Conservation (phyloP, 2,113 vertebrate species). For the Bothrops jararaca region DNA sequence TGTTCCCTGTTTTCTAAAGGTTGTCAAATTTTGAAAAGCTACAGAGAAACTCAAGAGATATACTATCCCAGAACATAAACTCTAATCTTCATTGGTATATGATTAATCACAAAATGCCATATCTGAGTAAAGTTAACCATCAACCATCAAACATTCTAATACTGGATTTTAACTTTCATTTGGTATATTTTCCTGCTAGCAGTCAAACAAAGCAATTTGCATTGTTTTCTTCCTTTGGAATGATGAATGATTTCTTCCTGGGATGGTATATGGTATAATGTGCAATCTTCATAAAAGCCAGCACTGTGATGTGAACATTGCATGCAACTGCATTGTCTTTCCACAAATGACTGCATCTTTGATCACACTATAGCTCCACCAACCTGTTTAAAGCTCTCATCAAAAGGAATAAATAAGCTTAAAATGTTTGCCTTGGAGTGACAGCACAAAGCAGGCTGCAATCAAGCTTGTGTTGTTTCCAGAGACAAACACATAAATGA, state of each 20-base stretch:
- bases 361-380: conserved; percentile 33
- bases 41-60: not conserved
- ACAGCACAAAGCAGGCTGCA: conserved; percentile 44
- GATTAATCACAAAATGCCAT: not conserved
- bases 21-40: not conserved
- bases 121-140: conserved; percentile 33
- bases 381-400: conserved; percentile 43
- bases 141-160: conserved; percentile 18
- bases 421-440: conserved; percentile 26
- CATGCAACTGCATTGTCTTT: conserved; percentile 28
- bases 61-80: conserved; percentile 22
- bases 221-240: conserved; percentile 35
- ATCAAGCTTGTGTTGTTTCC: not conserved
- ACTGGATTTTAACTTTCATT: conserved; percentile 35
- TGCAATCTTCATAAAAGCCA: conserved; percentile 3
- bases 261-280: not conserved
- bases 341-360: conserved; percentile 36
- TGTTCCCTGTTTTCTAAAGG: not conserved
- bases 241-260: conserved; percentile 23
- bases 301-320: not conserved
- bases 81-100: not conserved
- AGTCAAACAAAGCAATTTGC: conserved; percentile 42
- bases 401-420: conserved; percentile 45
- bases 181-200: conserved; percentile 33
- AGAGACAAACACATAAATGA: conserved; percentile 39